These are phyloP conservation scores for Notoglanidium macrostoma DNA, from an alignment of 2,797 vertebrate species.

Conservation along the genomic window DNA sequence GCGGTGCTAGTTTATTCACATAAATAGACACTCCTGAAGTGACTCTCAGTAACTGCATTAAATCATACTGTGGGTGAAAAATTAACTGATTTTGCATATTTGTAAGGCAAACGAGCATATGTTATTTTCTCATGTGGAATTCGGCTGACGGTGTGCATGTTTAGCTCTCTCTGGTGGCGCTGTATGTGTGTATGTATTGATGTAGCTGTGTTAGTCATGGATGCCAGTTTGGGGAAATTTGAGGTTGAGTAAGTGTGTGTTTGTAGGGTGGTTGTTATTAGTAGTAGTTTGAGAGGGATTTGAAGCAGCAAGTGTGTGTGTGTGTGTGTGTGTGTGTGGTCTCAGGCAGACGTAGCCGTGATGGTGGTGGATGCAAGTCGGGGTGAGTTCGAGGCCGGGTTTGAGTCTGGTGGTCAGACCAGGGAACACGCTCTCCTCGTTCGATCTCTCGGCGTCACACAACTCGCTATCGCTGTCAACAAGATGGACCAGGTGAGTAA, in stretches of 20 bases:
- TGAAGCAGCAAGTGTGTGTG: slow-evolving; percentile 19
- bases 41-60: not conserved
- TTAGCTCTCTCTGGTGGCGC: not conserved
- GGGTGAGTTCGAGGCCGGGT: slow-evolving; percentile 97
- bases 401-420: slow-evolving; percentile 96
- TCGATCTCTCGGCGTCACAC: slow-evolving; percentile 95
- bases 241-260: slow-evolving; percentile 49
- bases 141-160: not conserved
- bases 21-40: not conserved
- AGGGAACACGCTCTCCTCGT: slow-evolving; percentile 94
- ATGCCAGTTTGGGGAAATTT: slow-evolving; percentile 2
- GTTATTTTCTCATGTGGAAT: not conserved
- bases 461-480: slow-evolving; percentile 95
- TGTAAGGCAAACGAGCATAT: not conserved
- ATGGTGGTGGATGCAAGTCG: slow-evolving; percentile 95
- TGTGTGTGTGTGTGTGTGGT: slow-evolving; percentile 29
- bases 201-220: not conserved
- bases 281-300: not conserved
- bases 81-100: not conserved
- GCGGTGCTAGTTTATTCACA: not conserved
- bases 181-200: not conserved
- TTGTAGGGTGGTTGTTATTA: slow-evolving; percentile 15
- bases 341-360: slow-evolving; percentile 92
- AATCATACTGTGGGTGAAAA: no score
- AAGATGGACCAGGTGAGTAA: slow-evolving; percentile 97